Evolutionary conservation across 2,888 invertebrate genomes (phyloP).

Genomic region (Nesidiocoris tenuis): DNA sequence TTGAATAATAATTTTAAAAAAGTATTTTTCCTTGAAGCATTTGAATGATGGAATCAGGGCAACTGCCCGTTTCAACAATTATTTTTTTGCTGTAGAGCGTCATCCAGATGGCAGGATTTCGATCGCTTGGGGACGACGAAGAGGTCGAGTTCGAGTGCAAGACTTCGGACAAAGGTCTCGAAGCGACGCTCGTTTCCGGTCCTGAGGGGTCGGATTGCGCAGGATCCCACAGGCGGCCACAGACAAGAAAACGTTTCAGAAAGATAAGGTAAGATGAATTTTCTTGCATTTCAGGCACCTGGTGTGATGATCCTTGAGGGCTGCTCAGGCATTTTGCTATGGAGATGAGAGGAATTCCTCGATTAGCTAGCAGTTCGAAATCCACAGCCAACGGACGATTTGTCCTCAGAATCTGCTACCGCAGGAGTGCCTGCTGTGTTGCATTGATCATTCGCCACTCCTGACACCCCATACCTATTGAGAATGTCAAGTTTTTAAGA

Average conservation of each 20-base stretch:
- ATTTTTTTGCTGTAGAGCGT: slow-evolving; percentile 68
- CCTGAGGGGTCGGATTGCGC: slow-evolving; percentile 74
- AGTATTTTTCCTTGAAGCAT: background rate
- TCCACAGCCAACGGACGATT: no score
- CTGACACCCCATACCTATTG: no score
- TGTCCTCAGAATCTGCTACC: no score
- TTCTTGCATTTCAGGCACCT: background rate
- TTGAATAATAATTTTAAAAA: background rate
- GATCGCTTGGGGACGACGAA: slow-evolving; percentile 84
- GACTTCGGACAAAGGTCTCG: slow-evolving; percentile 79
- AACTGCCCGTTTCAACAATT: background rate
- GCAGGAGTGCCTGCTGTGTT: no score
- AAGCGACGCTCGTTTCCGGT: slow-evolving; percentile 82
- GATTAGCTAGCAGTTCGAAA: no score
- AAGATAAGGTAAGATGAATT: slow-evolving; percentile 70
- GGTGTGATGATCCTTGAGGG: background rate
- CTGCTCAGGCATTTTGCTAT: no score
- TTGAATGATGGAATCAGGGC: background rate
- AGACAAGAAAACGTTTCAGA: slow-evolving; percentile 76
- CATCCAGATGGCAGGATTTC: slow-evolving; percentile 86
- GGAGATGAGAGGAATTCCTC: no score
- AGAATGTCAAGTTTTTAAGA: no score
- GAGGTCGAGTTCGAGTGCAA: slow-evolving; percentile 85
- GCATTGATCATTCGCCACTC: no score
- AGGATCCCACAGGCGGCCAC: slow-evolving; percentile 78